Conservation (phyloP, 2,113 vertebrate species). For the Felis catus region DNA sequence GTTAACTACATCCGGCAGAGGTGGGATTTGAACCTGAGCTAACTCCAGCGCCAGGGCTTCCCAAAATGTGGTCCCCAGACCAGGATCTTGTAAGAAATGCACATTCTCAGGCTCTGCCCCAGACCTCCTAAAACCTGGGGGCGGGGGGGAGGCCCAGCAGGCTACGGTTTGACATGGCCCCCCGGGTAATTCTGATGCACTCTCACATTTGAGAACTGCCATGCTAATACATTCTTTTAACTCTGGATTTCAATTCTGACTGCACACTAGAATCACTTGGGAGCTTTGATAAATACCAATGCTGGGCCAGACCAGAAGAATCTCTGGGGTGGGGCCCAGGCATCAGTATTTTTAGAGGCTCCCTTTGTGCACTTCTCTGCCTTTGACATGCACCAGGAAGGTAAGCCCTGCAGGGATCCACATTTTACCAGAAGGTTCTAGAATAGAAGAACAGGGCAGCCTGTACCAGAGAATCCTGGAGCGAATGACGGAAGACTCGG, state of each 20-base stretch:
- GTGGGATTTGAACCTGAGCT: background rate
- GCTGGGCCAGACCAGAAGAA: background rate
- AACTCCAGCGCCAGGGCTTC: background rate
- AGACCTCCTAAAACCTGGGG: background rate
- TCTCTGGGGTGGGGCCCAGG: background rate
- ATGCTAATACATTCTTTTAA: background rate
- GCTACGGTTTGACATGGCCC: background rate
- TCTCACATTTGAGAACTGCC: background rate
- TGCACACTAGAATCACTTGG: background rate
- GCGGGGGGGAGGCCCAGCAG: too few relatives aligned
- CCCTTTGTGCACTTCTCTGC: background rate
- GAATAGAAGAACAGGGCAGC: background rate
- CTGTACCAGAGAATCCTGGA: background rate
- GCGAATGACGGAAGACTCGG: background rate
- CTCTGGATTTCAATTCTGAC: background rate
- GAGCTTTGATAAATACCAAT: background rate
- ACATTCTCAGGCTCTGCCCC: background rate
- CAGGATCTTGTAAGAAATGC: background rate
- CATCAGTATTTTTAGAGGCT: background rate
- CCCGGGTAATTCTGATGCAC: background rate
- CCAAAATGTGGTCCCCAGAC: background rate
- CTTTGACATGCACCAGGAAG: background rate
- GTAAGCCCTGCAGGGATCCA: background rate
- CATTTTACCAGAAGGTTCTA: background rate
- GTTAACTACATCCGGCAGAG: background rate